These are phyloP conservation scores for Mormyrus lacerda DNA, from an alignment of 2,113 vertebrate genomes.

Conservation along the genomic window DNA sequence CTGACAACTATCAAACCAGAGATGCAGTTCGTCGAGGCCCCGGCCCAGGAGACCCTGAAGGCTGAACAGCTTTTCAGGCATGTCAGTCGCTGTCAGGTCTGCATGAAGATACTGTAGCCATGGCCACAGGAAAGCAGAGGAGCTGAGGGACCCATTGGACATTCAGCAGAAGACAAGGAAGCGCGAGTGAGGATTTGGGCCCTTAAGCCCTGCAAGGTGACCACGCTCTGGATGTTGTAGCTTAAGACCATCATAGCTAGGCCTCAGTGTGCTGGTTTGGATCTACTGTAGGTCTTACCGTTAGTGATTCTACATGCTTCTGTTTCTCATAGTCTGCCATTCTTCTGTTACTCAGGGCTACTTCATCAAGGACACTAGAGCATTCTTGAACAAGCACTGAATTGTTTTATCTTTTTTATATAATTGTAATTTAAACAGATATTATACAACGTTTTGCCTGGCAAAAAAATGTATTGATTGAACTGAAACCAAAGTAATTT, in stretches of 20 bases:
- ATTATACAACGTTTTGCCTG: neutral
- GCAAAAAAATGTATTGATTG: neutral
- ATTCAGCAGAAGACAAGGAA: neutral
- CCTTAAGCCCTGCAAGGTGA: no score
- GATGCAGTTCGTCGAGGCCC: constrained; percentile 64
- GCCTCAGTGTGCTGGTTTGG: constrained; percentile 24
- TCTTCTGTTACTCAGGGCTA: constrained; percentile 61
- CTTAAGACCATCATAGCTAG: neutral
- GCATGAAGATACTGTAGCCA: constrained; percentile 84
- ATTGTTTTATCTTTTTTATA: constrained; percentile 8
- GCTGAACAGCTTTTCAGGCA: constrained; percentile 61
- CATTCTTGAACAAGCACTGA: constrained; percentile 33
- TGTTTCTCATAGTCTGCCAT: neutral
- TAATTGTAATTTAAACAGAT: neutral
- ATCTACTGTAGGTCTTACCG: constrained; percentile 43
- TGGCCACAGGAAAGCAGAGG: constrained; percentile 5
- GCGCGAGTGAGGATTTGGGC: neutral
- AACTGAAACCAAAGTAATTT: neutral
- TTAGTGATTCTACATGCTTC: constrained; percentile 68
- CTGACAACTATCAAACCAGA: constrained; percentile 73
- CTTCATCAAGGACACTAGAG: constrained; percentile 61
- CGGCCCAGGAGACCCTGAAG: constrained; percentile 72
- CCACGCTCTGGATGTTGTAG: no score
- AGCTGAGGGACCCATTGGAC: neutral
- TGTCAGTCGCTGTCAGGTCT: constrained; percentile 80